Evolutionary conservation across 2,888 invertebrate genomes (phyloP).

Genomic region (Pseudeuparius sepicola): DNA sequence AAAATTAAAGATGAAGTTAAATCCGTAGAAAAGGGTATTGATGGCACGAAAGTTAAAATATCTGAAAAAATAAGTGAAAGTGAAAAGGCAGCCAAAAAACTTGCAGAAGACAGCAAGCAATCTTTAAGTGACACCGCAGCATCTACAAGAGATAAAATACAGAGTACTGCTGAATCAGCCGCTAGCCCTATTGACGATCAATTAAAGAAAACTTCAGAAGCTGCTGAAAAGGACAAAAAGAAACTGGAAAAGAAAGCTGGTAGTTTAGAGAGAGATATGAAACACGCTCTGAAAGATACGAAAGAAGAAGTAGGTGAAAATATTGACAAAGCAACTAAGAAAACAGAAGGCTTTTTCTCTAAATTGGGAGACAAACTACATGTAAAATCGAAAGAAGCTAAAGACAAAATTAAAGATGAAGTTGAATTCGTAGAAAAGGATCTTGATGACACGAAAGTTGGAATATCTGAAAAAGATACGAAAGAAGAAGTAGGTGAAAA

Average conservation of each 20-base stretch:
- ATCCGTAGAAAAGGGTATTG: too few species aligned
- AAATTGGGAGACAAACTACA: conserved; percentile 14
- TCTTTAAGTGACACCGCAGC: too few species aligned
- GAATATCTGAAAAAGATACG: conserved; percentile 7
- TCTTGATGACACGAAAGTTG: conserved; percentile 3
- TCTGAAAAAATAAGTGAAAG: too few species aligned
- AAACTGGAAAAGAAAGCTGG: conserved; percentile 4
- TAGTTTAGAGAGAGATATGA: too few species aligned
- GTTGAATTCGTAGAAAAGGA: neutral
- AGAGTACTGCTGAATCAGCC: too few species aligned
- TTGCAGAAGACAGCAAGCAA: too few species aligned
- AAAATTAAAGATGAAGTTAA: too few species aligned
- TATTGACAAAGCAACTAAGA: conserved; percentile 6
- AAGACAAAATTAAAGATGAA: neutral
- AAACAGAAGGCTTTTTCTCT: conserved; percentile 12
- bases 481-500: too few species aligned
- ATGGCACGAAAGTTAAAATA: too few species aligned
- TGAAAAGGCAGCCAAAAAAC: neutral
- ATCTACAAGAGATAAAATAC: too few species aligned
- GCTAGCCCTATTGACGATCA: too few species aligned
- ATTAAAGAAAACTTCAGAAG: conserved; percentile 4
- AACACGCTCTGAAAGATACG: neutral
- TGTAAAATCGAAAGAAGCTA: conserved; percentile 13
- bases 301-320: neutral
- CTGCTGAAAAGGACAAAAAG: conserved; percentile 1